Percentiles rank a stretch among this genome's conserved stretches.
Conservation (phyloP, 2,888 invertebrate species). For the Sisyra terminalis region DNA sequence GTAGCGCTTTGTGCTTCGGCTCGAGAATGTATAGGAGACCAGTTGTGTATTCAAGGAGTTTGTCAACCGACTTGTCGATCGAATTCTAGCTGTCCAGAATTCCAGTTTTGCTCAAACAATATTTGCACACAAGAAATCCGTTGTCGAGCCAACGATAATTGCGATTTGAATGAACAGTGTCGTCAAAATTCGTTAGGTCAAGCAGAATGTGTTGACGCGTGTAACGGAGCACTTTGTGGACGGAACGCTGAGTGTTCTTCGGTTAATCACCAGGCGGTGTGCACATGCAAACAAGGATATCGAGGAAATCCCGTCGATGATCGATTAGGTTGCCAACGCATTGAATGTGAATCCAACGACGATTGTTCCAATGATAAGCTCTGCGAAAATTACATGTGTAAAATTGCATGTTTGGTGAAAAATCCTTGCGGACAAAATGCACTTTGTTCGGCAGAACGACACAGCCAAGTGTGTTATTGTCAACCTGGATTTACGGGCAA, state of each 20-base stretch:
- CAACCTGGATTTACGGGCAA: constrained; percentile 79
- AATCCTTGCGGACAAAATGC: constrained; percentile 77
- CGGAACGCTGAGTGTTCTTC: constrained; percentile 68
- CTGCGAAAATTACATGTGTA: constrained; percentile 68
- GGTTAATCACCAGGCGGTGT: constrained; percentile 54
- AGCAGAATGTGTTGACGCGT: constrained; percentile 59
- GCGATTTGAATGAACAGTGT: constrained; percentile 57
- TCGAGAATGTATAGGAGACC: constrained; percentile 71
- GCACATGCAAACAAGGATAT: constrained; percentile 63
- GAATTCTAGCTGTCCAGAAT: constrained; percentile 69
- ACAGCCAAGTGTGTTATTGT: constrained; percentile 64
- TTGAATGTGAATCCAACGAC: constrained; percentile 53
- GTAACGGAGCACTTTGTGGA: constrained; percentile 58
- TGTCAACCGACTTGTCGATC: constrained; percentile 70
- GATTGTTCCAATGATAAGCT: constrained; percentile 71
- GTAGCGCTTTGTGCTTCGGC: constrained; percentile 58
- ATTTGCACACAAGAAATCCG: constrained; percentile 71
- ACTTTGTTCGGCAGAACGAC: constrained; percentile 69
- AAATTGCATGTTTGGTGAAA: constrained; percentile 68
- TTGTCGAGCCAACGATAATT: constrained; percentile 57
- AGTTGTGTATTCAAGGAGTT: constrained; percentile 70
- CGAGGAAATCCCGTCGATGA: constrained; percentile 58
- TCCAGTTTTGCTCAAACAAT: constrained; percentile 67
- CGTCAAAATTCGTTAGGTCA: constrained; percentile 49
- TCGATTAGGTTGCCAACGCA: constrained; percentile 59